Conservation (phyloP, 2,888 invertebrate genomes). For the Troides helena region DNA sequence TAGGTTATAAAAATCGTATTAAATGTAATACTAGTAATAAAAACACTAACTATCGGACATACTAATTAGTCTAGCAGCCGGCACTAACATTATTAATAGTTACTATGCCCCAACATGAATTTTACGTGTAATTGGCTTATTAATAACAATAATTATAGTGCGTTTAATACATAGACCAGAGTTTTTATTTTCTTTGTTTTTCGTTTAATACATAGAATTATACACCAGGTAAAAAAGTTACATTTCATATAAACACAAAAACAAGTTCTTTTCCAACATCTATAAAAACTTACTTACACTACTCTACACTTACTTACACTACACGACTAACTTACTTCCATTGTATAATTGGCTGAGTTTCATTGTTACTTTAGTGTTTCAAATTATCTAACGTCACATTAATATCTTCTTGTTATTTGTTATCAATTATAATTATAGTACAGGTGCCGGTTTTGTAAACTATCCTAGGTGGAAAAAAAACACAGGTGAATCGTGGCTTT, state of each 20-base stretch:
- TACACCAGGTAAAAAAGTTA: too few species aligned
- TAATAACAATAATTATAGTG: neutral
- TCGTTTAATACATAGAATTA: too few species aligned
- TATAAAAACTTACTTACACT: too few species aligned
- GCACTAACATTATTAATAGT: constrained; percentile 69
- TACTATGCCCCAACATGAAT: constrained; percentile 33
- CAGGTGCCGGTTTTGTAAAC: constrained; percentile 19
- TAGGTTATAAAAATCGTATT: constrained; percentile 60
- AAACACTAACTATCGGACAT: constrained; percentile 59
- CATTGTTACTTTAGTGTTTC: neutral
- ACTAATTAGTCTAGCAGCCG: constrained; percentile 67
- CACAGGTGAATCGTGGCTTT: constrained; percentile 18
- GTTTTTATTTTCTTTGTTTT: too few species aligned
- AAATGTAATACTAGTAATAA: constrained; percentile 58
- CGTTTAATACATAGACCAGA: too few species aligned
- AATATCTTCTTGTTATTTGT: neutral
- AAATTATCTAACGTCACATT: neutral
- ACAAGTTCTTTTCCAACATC: too few species aligned
- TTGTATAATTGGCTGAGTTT: too few species aligned
- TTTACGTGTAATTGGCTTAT: neutral
- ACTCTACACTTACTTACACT: too few species aligned
- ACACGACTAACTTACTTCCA: too few species aligned
- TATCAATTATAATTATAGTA: constrained; percentile 6
- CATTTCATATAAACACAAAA: too few species aligned
- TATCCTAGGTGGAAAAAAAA: constrained; percentile 10